Evolutionary conservation across 1,140 invertebrate genomes (phyloP).

Genomic region (Apis florea): DNA sequence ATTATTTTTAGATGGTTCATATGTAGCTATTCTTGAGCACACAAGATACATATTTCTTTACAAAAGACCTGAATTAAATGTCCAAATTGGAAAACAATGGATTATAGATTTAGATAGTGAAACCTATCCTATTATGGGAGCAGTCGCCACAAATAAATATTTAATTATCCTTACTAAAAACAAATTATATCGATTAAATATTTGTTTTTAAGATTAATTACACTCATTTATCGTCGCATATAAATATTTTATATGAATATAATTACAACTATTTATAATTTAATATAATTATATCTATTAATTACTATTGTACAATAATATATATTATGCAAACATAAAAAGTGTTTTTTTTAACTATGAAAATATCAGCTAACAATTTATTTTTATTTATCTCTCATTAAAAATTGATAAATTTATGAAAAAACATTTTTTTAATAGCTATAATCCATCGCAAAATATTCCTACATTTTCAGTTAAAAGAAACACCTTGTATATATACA

Average conservation of each 20-base stretch:
- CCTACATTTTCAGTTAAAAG: too few relatives aligned
- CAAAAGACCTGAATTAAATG: constrained; percentile 68
- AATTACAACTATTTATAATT: background rate
- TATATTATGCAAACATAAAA: constrained; percentile 3
- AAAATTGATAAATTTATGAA: too few relatives aligned
- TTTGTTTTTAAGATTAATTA: constrained; percentile 50
- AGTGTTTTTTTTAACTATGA: too few relatives aligned
- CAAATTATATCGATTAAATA: constrained; percentile 69
- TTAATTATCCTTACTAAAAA: constrained; percentile 74
- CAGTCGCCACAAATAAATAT: constrained; percentile 66
- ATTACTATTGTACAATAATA: background rate
- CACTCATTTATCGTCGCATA: background rate
- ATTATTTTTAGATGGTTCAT: constrained; percentile 69
- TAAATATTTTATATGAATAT: background rate
- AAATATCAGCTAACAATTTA: background rate
- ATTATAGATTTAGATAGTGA: constrained; percentile 72
- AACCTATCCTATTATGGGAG: constrained; percentile 72
- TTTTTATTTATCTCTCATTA: too few relatives aligned
- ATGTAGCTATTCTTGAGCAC: constrained; percentile 75
- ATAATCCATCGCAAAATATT: too few relatives aligned
- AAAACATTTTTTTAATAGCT: too few relatives aligned
- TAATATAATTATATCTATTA: background rate
- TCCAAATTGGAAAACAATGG: constrained; percentile 70
- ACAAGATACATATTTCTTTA: constrained; percentile 74
- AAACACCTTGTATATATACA: background rate